Conservation (phyloP, 2,113 vertebrate species). For the Phaethon lepturus region DNA sequence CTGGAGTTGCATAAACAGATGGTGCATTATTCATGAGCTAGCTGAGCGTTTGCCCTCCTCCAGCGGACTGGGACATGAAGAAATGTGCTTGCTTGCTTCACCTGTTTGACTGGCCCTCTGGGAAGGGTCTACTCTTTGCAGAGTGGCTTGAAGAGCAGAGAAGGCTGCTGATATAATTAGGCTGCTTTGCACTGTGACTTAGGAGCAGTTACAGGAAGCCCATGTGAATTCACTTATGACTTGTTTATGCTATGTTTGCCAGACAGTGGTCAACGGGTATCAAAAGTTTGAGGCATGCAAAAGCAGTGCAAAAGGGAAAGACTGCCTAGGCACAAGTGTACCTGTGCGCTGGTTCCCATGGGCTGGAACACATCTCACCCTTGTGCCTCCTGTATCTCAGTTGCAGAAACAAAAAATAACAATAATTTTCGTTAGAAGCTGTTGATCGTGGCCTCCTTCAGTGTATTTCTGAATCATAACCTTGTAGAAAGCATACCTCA, state of each 20-base stretch:
- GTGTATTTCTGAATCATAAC: neutral
- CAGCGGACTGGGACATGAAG: neutral
- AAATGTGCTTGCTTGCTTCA: neutral
- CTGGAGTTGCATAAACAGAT: neutral
- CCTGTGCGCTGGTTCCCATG: neutral
- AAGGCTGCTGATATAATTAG: neutral
- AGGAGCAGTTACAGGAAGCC: neutral
- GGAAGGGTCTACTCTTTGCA: neutral
- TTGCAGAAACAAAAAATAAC: neutral
- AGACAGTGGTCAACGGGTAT: neutral
- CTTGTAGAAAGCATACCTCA: neutral
- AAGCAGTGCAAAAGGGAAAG: neutral
- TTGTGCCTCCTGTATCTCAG: neutral
- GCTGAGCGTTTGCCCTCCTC: neutral
- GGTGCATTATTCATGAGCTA: constrained; percentile 16
- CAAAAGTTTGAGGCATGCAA: neutral
- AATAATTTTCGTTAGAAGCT: neutral
- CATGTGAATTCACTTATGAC: neutral
- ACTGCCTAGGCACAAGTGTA: neutral
- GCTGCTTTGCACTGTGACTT: neutral
- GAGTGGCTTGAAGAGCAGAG: neutral
- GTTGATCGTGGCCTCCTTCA: neutral
- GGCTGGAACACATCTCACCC: neutral
- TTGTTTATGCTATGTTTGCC: neutral
- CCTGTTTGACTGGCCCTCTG: neutral